phyloP scores from a whole-genome alignment of 2,888 invertebrate genomes.

The Bibio marci region DNA sequence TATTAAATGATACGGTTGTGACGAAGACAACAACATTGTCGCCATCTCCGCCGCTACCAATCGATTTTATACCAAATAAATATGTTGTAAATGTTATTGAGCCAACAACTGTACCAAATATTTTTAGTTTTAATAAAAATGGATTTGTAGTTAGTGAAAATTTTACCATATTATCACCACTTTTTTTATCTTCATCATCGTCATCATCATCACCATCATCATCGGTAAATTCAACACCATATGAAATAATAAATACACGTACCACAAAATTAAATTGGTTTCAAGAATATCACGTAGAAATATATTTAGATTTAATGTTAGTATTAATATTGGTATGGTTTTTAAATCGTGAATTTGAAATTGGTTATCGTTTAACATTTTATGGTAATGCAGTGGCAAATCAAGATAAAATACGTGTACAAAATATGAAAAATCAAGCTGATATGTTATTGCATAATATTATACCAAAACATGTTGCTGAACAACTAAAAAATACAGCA shows the following conservation, averaged over 20 bases:
- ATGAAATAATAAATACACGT: background rate
- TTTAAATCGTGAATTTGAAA: constrained; percentile 89
- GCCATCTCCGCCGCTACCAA: too few relatives aligned
- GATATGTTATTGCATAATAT: constrained; percentile 95
- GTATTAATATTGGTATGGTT: constrained; percentile 82
- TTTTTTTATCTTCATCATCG: too few relatives aligned
- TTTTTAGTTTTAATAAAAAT: too few relatives aligned
- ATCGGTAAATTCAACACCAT: background rate
- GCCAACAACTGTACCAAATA: too few relatives aligned
- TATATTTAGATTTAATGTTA: constrained; percentile 64
- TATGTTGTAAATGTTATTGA: too few relatives aligned
- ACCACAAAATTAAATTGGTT: constrained; percentile 19
- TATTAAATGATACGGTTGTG: background rate
- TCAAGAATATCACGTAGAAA: constrained; percentile 42
- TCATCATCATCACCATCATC: too few relatives aligned
- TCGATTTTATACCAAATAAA: too few relatives aligned
- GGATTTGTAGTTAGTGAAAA: too few relatives aligned
- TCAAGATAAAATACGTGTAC: constrained; percentile 72
- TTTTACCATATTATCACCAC: too few relatives aligned
- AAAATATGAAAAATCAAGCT: constrained; percentile 87
- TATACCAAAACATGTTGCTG: constrained; percentile 88
- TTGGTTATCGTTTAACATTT: constrained; percentile 82
- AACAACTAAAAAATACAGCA: constrained; percentile 80
- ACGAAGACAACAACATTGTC: too few relatives aligned
- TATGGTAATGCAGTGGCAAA: constrained; percentile 85